Percentiles rank a stretch among this genome's conserved stretches.
Conservation (phyloP, 2,888 invertebrate genomes). For the Argyra leucocephala region DNA sequence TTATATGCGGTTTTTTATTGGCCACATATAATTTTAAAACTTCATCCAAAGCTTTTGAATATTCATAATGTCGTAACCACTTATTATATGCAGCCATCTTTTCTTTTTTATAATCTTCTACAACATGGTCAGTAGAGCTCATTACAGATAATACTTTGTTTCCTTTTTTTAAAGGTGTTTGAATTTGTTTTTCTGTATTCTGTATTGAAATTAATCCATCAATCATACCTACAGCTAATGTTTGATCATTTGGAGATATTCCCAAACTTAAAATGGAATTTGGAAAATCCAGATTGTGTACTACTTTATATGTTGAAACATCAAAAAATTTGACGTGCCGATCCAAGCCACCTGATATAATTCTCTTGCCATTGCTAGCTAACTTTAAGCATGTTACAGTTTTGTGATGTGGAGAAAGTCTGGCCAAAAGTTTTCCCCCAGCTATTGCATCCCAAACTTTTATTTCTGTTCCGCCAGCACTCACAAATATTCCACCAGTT, state of each 20-base stretch:
- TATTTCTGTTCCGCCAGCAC: slow-evolving; percentile 84
- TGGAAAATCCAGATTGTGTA: slow-evolving; percentile 82
- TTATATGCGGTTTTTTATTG: slow-evolving; percentile 61
- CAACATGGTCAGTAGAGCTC: slow-evolving; percentile 47
- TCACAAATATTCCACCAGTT: slow-evolving; percentile 79
- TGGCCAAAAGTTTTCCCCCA: slow-evolving; percentile 74
- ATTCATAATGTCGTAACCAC: slow-evolving; percentile 69
- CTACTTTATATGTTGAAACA: slow-evolving; percentile 70
- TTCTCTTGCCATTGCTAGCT: slow-evolving; percentile 68
- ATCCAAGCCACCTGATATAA: slow-evolving; percentile 85
- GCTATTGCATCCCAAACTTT: slow-evolving; percentile 88
- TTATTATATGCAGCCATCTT: slow-evolving; percentile 50
- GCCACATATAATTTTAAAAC: slow-evolving; percentile 55
- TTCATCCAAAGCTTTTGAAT: slow-evolving; percentile 65
- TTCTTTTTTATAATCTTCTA: slow-evolving; percentile 39
- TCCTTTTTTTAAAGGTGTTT: slow-evolving; percentile 16
- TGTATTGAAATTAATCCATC: slow-evolving; percentile 85
- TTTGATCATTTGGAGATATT: slow-evolving; percentile 64
- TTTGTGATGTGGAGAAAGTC: slow-evolving; percentile 88
- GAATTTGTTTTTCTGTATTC: slow-evolving; percentile 53
- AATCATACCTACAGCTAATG: slow-evolving; percentile 82
- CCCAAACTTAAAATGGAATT: slow-evolving; percentile 83
- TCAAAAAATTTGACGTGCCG: slow-evolving; percentile 90
- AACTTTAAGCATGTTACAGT: slow-evolving; percentile 80
- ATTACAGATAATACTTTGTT: slow-evolving; percentile 30